Evolutionary conservation across 2,797 vertebrate genomes (phyloP).

Genomic region (Lycodopsis pacificus): DNA sequence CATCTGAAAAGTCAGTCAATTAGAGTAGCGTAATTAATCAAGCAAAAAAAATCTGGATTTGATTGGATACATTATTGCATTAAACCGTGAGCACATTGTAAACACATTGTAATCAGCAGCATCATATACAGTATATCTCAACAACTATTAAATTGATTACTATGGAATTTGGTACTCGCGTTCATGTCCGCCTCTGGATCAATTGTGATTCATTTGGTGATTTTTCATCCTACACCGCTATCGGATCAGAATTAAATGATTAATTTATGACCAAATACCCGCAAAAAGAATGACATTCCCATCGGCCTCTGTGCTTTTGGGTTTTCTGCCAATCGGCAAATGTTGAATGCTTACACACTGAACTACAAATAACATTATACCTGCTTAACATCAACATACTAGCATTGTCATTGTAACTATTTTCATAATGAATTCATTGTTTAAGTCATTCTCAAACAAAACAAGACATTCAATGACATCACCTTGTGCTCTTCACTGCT

Average conservation of each 20-base stretch:
- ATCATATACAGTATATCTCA: background rate
- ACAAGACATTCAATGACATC: background rate
- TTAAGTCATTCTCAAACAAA: background rate
- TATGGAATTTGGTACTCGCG: background rate
- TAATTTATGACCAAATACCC: background rate
- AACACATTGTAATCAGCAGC: constrained; percentile 5
- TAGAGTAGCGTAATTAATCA: constrained; percentile 30
- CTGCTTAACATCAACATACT: background rate
- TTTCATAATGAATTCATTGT: background rate
- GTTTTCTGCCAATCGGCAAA: background rate
- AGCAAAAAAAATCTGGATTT: background rate
- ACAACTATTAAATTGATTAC: background rate
- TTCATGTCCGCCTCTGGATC: background rate
- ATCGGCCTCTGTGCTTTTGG: background rate
- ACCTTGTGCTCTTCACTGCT: no score
- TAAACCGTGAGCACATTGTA: background rate
- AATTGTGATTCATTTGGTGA: background rate
- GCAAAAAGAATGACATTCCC: background rate
- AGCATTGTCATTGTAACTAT: background rate
- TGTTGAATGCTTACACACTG: background rate
- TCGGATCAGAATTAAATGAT: background rate
- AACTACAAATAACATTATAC: background rate
- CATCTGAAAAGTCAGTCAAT: constrained; percentile 14
- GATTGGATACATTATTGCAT: background rate
- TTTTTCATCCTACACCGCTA: background rate